A percentile compares a stretch with the other conserved stretches of the same genome.
Conservation (phyloP, 2,113 vertebrate species). For the Cololabis saira region DNA sequence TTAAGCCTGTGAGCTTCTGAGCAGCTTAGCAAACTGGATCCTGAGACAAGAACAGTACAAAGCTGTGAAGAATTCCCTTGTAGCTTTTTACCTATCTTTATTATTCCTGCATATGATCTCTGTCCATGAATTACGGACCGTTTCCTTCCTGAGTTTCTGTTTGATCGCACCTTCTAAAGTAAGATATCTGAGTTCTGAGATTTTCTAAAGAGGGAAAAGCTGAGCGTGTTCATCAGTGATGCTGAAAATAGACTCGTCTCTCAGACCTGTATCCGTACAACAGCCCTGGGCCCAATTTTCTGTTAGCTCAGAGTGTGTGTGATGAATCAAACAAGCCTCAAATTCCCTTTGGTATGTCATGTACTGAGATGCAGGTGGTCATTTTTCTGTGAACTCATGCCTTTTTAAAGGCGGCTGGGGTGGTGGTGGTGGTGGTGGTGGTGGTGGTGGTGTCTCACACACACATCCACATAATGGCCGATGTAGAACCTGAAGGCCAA, state of each 20-base stretch:
- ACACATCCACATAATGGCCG: neutral
- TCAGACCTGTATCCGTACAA: conserved; percentile 43
- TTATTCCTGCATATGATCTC: too few relatives aligned
- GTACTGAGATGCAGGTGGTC: conserved; percentile 33
- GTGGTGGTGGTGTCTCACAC: neutral
- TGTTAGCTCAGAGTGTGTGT: conserved; percentile 34
- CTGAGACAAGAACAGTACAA: too few relatives aligned
- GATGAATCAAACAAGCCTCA: conserved; percentile 46
- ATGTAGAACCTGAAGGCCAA: neutral
- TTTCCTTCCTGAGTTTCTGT: conserved; percentile 51
- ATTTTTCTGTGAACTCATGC: conserved; percentile 26
- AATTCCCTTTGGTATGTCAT: conserved; percentile 19
- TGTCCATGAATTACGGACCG: too few relatives aligned
- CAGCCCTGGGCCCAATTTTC: conserved; percentile 42
- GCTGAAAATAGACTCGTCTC: conserved; percentile 34
- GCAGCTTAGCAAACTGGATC: too few relatives aligned
- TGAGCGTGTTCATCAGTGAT: conserved; percentile 59
- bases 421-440: too few relatives aligned
- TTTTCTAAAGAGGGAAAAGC: conserved; percentile 55
- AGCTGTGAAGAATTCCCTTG: too few relatives aligned
- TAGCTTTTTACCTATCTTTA: too few relatives aligned
- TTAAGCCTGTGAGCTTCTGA: too few relatives aligned
- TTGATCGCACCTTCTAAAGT: conserved; percentile 26
- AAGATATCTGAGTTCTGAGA: conserved; percentile 53
- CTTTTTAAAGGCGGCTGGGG: neutral